These are phyloP conservation scores for Grammomys surdaster DNA, from an alignment of 2,113 vertebrate genomes.

Conservation along the genomic window DNA sequence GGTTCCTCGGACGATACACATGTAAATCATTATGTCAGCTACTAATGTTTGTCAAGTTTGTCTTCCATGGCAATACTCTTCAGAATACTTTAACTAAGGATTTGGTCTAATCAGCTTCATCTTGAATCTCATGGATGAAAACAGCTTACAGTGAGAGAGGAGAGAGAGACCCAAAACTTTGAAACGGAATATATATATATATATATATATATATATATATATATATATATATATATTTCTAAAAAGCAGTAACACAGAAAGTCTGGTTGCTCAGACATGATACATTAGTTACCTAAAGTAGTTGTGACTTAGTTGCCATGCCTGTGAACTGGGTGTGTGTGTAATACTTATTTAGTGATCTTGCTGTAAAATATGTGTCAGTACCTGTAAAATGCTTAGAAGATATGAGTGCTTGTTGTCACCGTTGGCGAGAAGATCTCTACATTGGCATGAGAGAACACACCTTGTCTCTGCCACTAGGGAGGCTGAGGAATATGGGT, in stretches of 20 bases:
- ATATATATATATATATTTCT: no score
- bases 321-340: not conserved
- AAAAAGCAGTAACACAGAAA: not conserved
- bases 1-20: not conserved
- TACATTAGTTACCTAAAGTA: no score
- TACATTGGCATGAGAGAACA: no score
- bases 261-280: not conserved
- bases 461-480: not conserved
- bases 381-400: not conserved
- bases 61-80: not conserved
- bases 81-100: not conserved
- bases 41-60: not conserved
- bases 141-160: not conserved
- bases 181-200: not conserved
- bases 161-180: no score
- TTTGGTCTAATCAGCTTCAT: not conserved
- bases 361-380: not conserved
- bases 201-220: no score
- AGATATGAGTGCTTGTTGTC: not conserved
- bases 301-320: not conserved
- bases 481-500: not conserved
- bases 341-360: not conserved
- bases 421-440: not conserved
- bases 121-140: not conserved
- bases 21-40: not conserved